Base-by-base conservation (phyloP, 1,140 invertebrate genomes). In the Melipona quadrifasciata region DNA sequence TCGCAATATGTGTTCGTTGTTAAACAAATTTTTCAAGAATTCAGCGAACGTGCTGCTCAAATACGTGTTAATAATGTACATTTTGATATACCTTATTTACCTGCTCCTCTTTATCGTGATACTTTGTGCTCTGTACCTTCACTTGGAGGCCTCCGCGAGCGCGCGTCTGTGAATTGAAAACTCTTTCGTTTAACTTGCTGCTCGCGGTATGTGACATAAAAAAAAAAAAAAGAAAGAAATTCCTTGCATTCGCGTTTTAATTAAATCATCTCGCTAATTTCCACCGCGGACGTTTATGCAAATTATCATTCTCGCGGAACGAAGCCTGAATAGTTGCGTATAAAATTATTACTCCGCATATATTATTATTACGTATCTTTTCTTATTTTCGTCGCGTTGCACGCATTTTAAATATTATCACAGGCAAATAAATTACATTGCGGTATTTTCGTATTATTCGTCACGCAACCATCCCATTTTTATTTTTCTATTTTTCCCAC, bases 31-130 rank as follows among this genome's bases (percentile, higher is more conserved):
- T 47, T 47, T 47, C 39, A 47, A 47, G 39, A 0, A 47, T 47
- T 47, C 39, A 47, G 0, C 8, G 17, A 53, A 19, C 21, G 67
- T 65, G 61, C 12, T 70, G 10, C 12, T 24, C 16, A 82, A 82
- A 53, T 75, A 10, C 2, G 1, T 31, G 2, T 58, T 68, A 6
- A 19, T 6, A 5, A 53, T 76, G 24, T 82, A 82, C 10, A 68
- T 82, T 57, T 19, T 68, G 34, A 76, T 76, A n/a, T 82, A 76
- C 3, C 31, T 82, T 31, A 27, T 76, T 58, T 14, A 17, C 0
- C 1, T 82, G 27, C 14, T 76, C 12, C 8, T 82, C 10, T 4
- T 47, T 1, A 14, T 68, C 3, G 19, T 67, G 21, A 0, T 51
- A 11, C 64, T 82, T 14, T 57, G 61, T 6, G 1, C 47, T 2